Evolutionary conservation across 2,113 vertebrate genomes (phyloP).

Genomic region (Hipposideros armiger): DNA sequence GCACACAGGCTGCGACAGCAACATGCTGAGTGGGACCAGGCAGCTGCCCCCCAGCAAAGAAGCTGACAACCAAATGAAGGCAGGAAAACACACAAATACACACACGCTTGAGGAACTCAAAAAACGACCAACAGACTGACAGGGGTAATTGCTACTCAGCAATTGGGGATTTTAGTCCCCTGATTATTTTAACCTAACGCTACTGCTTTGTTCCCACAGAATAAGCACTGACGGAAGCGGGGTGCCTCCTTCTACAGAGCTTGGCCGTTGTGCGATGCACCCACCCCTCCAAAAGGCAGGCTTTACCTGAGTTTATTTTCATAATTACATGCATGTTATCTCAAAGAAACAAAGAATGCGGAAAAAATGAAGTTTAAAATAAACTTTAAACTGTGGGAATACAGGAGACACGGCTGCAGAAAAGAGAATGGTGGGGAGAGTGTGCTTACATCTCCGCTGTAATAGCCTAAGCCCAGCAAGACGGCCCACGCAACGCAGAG

Average conservation of each 20-base stretch:
- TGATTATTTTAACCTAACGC: neutral
- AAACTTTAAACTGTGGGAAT: constrained; percentile 81
- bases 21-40: no score
- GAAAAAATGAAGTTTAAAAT: constrained; percentile 81
- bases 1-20: no score
- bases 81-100: neutral
- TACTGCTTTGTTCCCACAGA: neutral
- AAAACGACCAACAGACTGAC: neutral
- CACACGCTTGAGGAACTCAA: neutral
- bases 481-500: neutral
- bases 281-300: constrained; percentile 64
- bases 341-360: constrained; percentile 78
- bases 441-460: constrained; percentile 11
- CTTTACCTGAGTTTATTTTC: constrained; percentile 82
- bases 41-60: neutral
- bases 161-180: neutral
- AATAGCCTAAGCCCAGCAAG: neutral
- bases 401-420: neutral
- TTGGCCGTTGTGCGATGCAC: neutral
- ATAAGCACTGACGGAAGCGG: neutral
- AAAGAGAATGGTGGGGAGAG: neutral
- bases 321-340: constrained; percentile 78
- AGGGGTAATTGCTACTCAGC: neutral
- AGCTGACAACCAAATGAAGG: neutral
- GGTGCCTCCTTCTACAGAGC: constrained; percentile 7